Conservation (phyloP, 2,888 invertebrate genomes). For the Diplazon laetatorius region DNA sequence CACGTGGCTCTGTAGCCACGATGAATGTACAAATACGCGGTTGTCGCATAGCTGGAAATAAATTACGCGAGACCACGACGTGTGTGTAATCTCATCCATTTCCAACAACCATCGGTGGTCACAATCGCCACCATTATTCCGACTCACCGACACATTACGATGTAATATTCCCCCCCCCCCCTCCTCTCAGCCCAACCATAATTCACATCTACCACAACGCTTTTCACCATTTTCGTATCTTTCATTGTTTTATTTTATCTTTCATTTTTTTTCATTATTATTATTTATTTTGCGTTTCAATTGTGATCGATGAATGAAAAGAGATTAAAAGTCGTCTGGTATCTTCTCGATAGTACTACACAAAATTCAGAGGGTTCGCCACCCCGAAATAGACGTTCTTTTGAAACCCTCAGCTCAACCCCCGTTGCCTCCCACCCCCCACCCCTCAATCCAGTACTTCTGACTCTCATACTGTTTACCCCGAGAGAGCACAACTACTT, state of each 20-base stretch:
- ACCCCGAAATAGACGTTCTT: constrained; percentile 47
- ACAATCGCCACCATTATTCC: constrained; percentile 50
- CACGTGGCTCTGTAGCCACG: no score
- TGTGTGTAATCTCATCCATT: constrained; percentile 56
- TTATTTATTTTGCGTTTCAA: not conserved
- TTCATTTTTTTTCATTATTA: not conserved
- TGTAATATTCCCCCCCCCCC: constrained; percentile 37
- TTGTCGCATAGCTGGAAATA: constrained; percentile 44
- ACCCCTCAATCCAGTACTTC: no score
- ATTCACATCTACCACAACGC: not conserved
- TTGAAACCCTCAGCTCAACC: constrained; percentile 9
- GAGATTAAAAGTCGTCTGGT: constrained; percentile 28
- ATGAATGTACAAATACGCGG: constrained; percentile 32
- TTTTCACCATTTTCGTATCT: constrained; percentile 24
- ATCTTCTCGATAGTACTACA: constrained; percentile 30
- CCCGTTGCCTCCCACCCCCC: not conserved
- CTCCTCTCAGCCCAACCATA: no score
- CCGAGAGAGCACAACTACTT: constrained; percentile 60
- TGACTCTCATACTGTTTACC: constrained; percentile 53
- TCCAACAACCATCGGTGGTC: constrained; percentile 49
- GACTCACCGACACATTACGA: constrained; percentile 40
- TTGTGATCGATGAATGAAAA: constrained; percentile 11
- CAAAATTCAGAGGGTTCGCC: constrained; percentile 55
- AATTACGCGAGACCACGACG: constrained; percentile 42
- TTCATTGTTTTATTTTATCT: not conserved